Evolutionary conservation across 2,113 vertebrate genomes (phyloP).

Genomic region (Rhagologus leucostigma): DNA sequence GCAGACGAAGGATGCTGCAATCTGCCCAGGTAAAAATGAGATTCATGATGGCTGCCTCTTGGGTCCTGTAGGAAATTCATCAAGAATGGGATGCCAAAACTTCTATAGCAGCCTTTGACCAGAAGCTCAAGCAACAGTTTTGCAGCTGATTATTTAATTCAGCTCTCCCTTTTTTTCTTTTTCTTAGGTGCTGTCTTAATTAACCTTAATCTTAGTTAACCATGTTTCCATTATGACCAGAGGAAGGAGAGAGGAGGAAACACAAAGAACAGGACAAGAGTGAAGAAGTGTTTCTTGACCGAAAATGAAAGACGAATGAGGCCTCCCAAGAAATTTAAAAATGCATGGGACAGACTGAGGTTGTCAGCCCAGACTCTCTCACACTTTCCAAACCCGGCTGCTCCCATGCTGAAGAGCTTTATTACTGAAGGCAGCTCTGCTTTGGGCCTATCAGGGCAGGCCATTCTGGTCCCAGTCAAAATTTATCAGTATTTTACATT

Average conservation of each 20-base stretch:
- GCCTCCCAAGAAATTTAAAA: background rate
- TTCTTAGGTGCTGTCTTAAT: background rate
- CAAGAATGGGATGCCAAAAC: background rate
- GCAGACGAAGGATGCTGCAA: background rate
- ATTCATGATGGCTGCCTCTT: background rate
- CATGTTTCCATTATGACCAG: background rate
- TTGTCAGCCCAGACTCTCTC: background rate
- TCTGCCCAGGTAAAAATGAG: background rate
- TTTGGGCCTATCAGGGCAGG: background rate
- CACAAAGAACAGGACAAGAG: background rate
- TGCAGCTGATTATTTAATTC: background rate
- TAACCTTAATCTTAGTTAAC: background rate
- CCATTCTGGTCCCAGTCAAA: background rate
- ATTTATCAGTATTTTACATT: background rate
- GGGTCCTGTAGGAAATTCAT: background rate
- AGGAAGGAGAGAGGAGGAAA: background rate
- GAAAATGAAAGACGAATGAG: background rate
- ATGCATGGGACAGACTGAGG: background rate
- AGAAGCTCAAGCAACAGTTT: background rate
- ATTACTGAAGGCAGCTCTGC: background rate
- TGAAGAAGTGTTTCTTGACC: background rate
- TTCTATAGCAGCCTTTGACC: background rate
- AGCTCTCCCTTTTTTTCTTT: background rate
- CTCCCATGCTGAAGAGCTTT: background rate
- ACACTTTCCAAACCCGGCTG: background rate